Percentiles rank a stretch among this genome's conserved stretches.
Evolutionary conservation across 2,113 vertebrate species (phyloP).

Genomic region (Actenoides hombroni): DNA sequence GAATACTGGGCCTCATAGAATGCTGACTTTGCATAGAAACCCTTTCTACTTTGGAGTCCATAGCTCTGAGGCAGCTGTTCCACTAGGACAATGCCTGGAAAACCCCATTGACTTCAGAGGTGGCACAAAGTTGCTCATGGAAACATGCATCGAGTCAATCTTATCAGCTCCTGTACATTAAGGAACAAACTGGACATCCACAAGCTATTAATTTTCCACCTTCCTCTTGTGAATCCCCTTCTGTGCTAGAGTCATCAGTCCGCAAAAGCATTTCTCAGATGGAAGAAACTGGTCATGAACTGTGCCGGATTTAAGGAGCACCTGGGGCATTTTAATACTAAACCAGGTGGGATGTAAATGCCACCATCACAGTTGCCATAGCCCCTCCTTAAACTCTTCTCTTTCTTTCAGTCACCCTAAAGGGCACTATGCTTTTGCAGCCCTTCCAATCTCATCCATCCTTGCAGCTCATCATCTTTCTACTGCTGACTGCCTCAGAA

Average conservation of each 20-base stretch:
- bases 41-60: neutral
- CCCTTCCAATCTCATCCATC: neutral
- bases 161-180: neutral
- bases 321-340: neutral
- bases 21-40: neutral
- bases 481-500: neutral
- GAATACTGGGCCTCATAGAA: neutral
- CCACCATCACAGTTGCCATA: accelerated
- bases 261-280: neutral
- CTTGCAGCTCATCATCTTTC: neutral
- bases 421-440: neutral
- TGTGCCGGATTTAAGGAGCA: neutral
- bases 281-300: neutral
- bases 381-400: neutral
- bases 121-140: neutral
- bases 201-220: neutral
- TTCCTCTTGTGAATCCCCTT: neutral
- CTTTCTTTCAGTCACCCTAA: neutral
- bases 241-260: no score
- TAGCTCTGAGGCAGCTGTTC: neutral
- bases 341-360: neutral
- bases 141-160: neutral
- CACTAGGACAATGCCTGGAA: neutral
- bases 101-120: neutral
- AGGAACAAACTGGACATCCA: neutral